Evolutionary conservation across 2,797 vertebrate species (phyloP), one percentile per base, ranked within the genome.

Genomic region (Apogon talboti): DNA sequence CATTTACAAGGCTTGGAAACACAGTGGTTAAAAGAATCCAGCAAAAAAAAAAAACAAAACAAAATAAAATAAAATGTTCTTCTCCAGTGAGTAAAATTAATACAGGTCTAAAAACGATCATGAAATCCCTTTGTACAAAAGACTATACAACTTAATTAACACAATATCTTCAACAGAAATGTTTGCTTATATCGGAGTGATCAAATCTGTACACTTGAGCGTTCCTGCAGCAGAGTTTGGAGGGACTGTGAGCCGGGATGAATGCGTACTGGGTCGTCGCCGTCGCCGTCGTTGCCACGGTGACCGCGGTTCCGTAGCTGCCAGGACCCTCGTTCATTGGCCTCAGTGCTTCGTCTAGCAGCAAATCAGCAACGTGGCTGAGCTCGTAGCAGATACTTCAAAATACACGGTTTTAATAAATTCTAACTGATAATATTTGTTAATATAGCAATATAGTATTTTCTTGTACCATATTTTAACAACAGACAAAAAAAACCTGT

Each of bases 81-180:
- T 92, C 81, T 93, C 92, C 92, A 95, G 92, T 93, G 92, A 94
- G 93, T 92, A 86, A 87, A 89, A 92, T 90, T 91, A 92, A 92
- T 83, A 89, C 78, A 90, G 78, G 65, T 87, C 81, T 89, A 91
- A 89, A 91, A 91, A 89, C 73, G 62, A 57, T 88, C 87, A 92
- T 87, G 76, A 91, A 91, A 92, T 96, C 95, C 93, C 94, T 96
- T 85, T 83, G 93, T 95, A 96, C 94, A 96, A 94, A 96, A 92
- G 86, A 93, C 84, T 95, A 94, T 95, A 96, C 75, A 94, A 89
- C 92, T 95, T 92, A 93, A 95, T 81, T 66, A 85, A 91, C 70
- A 89, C 81, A 89, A 88, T 89, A 91, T 92, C 72, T 88, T 88
- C 76, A 85, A 89, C 87, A 91, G 77, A 90, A 89, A 85, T 40